Base-by-base conservation (phyloP, 1,140 invertebrate species). In the Drosophila lini region DNA sequence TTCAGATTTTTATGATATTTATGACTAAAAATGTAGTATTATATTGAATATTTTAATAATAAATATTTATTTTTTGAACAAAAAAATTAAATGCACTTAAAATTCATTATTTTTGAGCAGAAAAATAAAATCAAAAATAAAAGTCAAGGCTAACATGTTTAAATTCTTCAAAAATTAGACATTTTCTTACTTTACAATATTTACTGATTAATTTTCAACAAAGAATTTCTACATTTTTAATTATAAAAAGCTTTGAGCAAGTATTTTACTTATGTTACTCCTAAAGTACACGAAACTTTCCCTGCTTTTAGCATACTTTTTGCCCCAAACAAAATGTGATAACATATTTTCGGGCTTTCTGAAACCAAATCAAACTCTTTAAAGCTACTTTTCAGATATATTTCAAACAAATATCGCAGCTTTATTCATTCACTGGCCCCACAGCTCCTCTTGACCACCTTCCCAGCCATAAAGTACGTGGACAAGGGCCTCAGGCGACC, bases 391-490 rank as follows among this genome's bases (percentile, higher is more conserved):
- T 22, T 61, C 3, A 6, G 11, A 19, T 15, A 11, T 19, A 7
- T 2, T 19, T 41, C 7, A 25, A 25, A 8, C 5, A 22, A 40
- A 32, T 41, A 13, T 19, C 5, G 3, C 5, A 6, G 7, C 6
- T 34, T 10, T 59, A 10, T 16, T 77, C 10, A 88, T 8, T 88
- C 80, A 31, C 55, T 73, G 32, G 59, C 53, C 13, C 69, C 74
- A 15, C 83, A 88, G 13, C 16, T 28, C 36, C 31, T 89, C 36
- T 63, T 89, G 0, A 78, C 10, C 38, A 88, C 75, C 48, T 62
- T 89, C 3, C 80, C 80, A 3, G 42, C 22, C n/a, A 88, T 15
- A 48, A 64, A 83, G 50, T 88, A 88, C 0, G 69, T 78, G 5
- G 83, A 78, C 6, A 88, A 28, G 5, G 64, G 42, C 25, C 50